Base-by-base conservation (phyloP, 2,797 vertebrate species). In the Champsocephalus gunnari region DNA sequence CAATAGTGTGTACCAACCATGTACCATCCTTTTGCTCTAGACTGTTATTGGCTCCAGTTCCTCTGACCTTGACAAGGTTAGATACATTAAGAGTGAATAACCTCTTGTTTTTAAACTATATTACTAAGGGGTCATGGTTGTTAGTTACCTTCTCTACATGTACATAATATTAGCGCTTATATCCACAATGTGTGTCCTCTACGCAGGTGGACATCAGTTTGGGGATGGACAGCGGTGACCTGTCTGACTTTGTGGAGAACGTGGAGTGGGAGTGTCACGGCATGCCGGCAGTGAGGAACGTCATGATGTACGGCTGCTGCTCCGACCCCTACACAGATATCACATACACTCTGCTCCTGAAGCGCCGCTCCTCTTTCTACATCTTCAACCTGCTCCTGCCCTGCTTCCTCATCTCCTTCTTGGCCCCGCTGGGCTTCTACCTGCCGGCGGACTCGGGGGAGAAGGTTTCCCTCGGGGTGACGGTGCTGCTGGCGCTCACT, bases 191-290 rank as follows among this genome's bases (percentile, higher is more conserved):
- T 67, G 4, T 58, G 34, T 66, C 28, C 41, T 75, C 48, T 38
- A 2, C 48, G 14, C 71, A 95, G 95, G 96, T 99, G 86, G 98
- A 99, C 92, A 95, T 99, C 76, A 94, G 94, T 84, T 95, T 98
- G 64, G 94, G 92, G 51, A 95, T 97, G 94, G 96, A 96, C 87
- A 96, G 94, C 0, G 98, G 97, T 0, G 98, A 99, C 79, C 95
- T 99, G 73, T 98, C 97, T 0, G 97, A 99, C 92, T 98, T 99
- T 78, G 90, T 99, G 47, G 98, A 99, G 80, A 98, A 99, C 1
- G 98, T 99, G 83, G 98, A 99, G 83, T 99, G 98, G 98, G 97
- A 99, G 87, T 97, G 98, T 79, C 97, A 96, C 0, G 98, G 98
- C 72, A 99, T 99, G 98, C 98, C 98, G 0, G 97, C 97, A 0